Conservation (phyloP, 2,113 vertebrate genomes). For the Gorsachius goisagi region DNA sequence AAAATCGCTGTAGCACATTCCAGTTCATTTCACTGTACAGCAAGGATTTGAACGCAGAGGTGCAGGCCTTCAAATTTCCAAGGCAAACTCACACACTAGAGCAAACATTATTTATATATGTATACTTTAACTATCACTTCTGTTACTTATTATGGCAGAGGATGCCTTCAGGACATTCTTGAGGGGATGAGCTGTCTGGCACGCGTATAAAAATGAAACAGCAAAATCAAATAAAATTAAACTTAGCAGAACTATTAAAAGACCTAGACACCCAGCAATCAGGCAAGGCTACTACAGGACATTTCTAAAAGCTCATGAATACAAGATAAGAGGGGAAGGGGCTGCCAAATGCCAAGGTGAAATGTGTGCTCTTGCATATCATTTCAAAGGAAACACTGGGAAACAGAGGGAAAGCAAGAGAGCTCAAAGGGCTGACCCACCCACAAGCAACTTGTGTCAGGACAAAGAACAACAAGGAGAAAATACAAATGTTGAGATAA, state of each 20-base stretch:
- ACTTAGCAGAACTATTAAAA: constrained; percentile 51
- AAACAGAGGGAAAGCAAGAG: neutral
- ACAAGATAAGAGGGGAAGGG: neutral
- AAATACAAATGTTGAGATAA: neutral
- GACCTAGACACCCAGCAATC: constrained; percentile 8
- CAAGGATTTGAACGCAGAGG: neutral
- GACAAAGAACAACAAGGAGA: neutral
- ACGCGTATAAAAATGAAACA: constrained; percentile 34
- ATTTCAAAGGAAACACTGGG: neutral
- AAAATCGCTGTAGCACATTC: constrained; percentile 28
- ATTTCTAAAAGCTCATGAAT: neutral
- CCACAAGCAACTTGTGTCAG: neutral
- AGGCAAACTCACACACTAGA: neutral
- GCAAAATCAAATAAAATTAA: constrained; percentile 58
- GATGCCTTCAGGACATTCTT: constrained; percentile 61
- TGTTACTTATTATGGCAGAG: constrained; percentile 48
- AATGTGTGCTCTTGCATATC: neutral
- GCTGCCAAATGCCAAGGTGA: neutral
- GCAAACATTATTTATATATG: constrained; percentile 2
- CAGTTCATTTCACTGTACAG: constrained; percentile 15
- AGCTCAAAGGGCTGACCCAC: neutral
- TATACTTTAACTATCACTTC: constrained; percentile 38
- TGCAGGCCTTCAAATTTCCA: neutral
- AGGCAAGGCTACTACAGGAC: neutral
- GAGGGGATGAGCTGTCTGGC: constrained; percentile 48